A percentile compares a stretch with the other conserved stretches of the same genome.
These are phyloP conservation scores for Penaeus chinensis DNA, from an alignment of 1,140 invertebrate species.

Conservation along the genomic window DNA sequence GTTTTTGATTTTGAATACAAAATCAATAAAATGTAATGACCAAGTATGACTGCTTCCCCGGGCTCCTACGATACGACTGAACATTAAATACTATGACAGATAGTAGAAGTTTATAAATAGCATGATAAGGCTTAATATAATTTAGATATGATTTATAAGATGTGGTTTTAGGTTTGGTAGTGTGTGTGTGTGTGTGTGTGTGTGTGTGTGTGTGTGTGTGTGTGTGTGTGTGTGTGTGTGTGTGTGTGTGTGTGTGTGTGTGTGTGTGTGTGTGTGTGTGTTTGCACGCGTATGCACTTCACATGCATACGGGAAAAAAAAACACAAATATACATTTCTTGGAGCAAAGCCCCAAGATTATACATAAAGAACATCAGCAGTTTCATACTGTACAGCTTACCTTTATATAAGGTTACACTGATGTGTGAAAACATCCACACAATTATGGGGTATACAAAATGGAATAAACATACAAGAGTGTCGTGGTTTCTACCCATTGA, in stretches of 20 bases:
- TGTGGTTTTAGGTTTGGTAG: not conserved
- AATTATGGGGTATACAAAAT: conserved; percentile 54
- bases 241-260: not conserved
- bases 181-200: not conserved
- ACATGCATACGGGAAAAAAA: not conserved
- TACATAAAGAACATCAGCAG: conserved; percentile 26
- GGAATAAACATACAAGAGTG: conserved; percentile 37
- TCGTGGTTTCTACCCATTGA: conserved; percentile 19
- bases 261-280: not conserved
- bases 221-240: not conserved
- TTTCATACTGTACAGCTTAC: conserved; percentile 56
- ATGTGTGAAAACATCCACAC: conserved; percentile 48
- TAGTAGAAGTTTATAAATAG: conserved; percentile 56
- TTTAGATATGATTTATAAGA: conserved; percentile 29
- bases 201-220: not conserved
- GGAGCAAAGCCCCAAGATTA: conserved; percentile 12
- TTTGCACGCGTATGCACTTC: too few species aligned
- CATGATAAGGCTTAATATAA: conserved; percentile 55
- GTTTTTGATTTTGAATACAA: conserved; percentile 34
- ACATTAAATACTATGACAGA: conserved; percentile 52
- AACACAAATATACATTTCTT: not conserved
- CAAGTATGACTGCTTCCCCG: conserved; percentile 17
- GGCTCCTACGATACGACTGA: conserved; percentile 23
- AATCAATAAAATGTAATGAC: conserved; percentile 15
- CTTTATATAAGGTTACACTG: conserved; percentile 57